Base-by-base conservation (phyloP, 2,113 vertebrate species). In the Neodon shergylaensis region DNA sequence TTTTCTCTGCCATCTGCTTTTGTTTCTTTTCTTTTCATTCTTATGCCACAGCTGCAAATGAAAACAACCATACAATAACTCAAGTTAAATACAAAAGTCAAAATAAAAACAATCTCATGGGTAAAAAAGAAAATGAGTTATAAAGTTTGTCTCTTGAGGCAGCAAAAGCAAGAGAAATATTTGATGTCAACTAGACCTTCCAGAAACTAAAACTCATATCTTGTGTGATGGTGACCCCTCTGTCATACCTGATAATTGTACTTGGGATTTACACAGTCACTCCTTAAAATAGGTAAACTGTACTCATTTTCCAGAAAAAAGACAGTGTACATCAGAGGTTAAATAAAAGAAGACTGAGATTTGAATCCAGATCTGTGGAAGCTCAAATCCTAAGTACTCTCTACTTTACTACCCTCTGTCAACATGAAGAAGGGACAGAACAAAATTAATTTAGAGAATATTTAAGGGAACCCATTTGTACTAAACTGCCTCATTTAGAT, bases 401-500 rank as follows among this genome's bases (percentile, higher is more conserved):
- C 77, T 39, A 94, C 92, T 97, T 87, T 97, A 98, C n/a, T 21
- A 54, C 85, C 33, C 5, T 96, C 78, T 97, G 85, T 73, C 63
- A 90, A 98, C 98, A 98, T 89, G 85, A 96, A 39, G 93, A 88
- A 97, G 96, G 85, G 77, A 94, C 22, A 76, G 44, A 68, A 94
- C 42, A 94, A 98, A 96, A 98, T 98, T 98, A 98, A 98, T 98
- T 98, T 94, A 49, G 98, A 98, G 97, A 98, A 98, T 98, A 97
- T 99, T 98, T 98, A 98, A 98, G 98, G 98, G 49, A 97, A 97
- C 96, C 96, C 98, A 99, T 99, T 98, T 99, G 96, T 98, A 98
- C 98, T 99, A 98, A 99, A 99, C 98, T 98, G 98, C 99, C 98
- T 99, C 99, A 99, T 98, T 99, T 99, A 98, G 99, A 99, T 98